Evolutionary conservation across 2,888 invertebrate species (phyloP), one percentile per base, ranked within the genome.

Genomic region (Macroteleia sp.): DNA sequence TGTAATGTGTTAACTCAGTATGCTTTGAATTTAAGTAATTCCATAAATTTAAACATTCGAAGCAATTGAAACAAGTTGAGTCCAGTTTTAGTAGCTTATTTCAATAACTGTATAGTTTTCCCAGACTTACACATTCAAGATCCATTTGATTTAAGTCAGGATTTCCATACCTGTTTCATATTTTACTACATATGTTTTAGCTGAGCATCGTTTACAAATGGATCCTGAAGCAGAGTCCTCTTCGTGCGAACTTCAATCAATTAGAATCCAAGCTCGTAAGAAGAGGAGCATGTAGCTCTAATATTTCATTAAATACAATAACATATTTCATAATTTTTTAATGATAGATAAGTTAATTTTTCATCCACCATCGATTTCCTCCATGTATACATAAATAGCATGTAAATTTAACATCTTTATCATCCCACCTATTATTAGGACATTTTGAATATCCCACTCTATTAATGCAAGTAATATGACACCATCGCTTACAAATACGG

Each of bases 31-130:
- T 10, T 5, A 32, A 10, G 2, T 10, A 10, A 32, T 32, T 10
- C 32, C n/a, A n/a, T 32, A 5, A 10, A 8, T 4, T 34, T 9
- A 14, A 8, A 3, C 14, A 14, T 12, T 3, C 6, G 14, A 34
- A 34, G 34, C 30, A 30, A 30, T 4, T 30, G 30, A 30, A 48
- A 9, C 1, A 48, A 16, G 20, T 2, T 16, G 9, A 52, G 1
- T 20, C 34, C 19, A 52, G 19, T 39, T 39, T 48, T 9, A 8
- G 28, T 42, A 42, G 10, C 59, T n/a, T n/a, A 9, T 67, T 67
- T 50, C 50, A 70, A 70, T 2, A 10, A 70, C 70, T 70, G 59
- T 59, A 70, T 70, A 56, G 70, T 59, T 70, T 59, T 59, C 61
- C 61, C 59, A 25, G 25, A 28, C 9, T 28, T 19, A 12, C 20